A percentile compares a stretch with the other conserved stretches of the same genome.
Conservation (phyloP, 2,113 vertebrate species). For the Leptobrachium leishanense region DNA sequence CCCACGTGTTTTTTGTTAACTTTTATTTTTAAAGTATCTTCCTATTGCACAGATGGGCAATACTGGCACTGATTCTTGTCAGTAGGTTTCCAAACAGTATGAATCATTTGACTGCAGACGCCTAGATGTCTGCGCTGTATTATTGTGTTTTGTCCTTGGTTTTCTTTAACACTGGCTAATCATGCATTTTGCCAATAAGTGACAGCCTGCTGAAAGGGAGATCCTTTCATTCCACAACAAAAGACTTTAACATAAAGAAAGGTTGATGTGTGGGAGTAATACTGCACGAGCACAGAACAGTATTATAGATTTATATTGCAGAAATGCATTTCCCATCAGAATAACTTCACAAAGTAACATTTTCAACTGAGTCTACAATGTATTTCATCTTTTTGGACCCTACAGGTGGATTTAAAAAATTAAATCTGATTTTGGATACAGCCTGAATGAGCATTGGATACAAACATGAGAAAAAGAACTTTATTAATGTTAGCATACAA, state of each 20-base stretch:
- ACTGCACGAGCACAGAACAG: conserved; percentile 12
- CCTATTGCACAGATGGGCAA: conserved; percentile 44
- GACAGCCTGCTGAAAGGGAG: conserved; percentile 43
- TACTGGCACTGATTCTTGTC: conserved; percentile 31
- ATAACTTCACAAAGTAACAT: conserved; percentile 9
- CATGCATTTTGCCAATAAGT: conserved; percentile 41
- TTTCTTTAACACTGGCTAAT: conserved; percentile 50
- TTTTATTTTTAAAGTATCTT: conserved; percentile 21
- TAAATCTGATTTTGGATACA: background rate
- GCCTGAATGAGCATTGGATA: too few relatives aligned
- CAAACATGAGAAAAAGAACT: too few relatives aligned
- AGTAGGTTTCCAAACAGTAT: conserved; percentile 48
- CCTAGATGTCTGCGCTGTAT: conserved; percentile 42
- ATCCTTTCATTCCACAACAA: conserved; percentile 49
- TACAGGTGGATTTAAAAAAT: background rate
- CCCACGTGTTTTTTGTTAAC: background rate
- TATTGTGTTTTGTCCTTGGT: conserved; percentile 49
- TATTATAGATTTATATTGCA: conserved; percentile 14
- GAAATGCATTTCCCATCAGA: conserved; percentile 5
- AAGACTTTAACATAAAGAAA: conserved; percentile 23
- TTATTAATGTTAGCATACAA: too few relatives aligned
- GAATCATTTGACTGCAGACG: conserved; percentile 50
- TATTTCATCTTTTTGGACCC: background rate
- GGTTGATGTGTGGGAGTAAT: conserved; percentile 39
- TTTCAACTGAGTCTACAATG: background rate